Conservation (phyloP, 1,140 invertebrate genomes). For the Xylocopa sonorina region DNA sequence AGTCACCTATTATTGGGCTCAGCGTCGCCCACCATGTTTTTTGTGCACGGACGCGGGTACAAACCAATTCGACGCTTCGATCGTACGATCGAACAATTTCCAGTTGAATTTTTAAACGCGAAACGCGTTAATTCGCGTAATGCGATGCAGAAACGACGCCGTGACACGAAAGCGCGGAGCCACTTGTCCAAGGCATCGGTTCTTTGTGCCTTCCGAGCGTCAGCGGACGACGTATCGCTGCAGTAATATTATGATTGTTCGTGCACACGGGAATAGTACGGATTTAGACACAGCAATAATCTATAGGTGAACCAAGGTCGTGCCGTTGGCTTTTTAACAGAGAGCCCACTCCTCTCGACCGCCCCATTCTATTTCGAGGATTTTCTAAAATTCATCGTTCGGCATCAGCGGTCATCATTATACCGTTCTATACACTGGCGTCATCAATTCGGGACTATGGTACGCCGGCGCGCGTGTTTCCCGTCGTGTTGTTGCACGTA, state of each 20-base stretch:
- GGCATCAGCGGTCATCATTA: constrained; percentile 30
- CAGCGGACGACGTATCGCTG: constrained; percentile 36
- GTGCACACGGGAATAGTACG: constrained; percentile 38
- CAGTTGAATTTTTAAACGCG: fast-evolving
- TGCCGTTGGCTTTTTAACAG: constrained; percentile 60
- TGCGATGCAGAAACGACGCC: neutral
- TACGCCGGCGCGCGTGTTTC: neutral
- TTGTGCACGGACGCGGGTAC: too few species aligned
- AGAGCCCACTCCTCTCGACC: constrained; percentile 25
- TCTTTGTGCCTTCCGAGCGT: constrained; percentile 16
- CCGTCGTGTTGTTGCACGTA: neutral
- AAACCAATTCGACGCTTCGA: neutral
- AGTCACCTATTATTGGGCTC: neutral
- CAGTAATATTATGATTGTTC: constrained; percentile 55
- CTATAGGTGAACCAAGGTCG: constrained; percentile 60
- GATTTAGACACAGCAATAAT: constrained; percentile 55
- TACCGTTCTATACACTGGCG: constrained; percentile 22
- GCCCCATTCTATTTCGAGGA: constrained; percentile 63
- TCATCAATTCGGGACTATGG: constrained; percentile 26
- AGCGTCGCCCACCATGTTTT: neutral
- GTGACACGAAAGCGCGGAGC: neutral
- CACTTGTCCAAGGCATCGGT: neutral
- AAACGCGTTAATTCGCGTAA: neutral
- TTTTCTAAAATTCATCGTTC: constrained; percentile 52
- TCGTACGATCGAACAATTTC: too few species aligned